These are phyloP conservation scores for Pogona vitticeps DNA, from an alignment of 2,113 vertebrate species.

Conservation along the genomic window DNA sequence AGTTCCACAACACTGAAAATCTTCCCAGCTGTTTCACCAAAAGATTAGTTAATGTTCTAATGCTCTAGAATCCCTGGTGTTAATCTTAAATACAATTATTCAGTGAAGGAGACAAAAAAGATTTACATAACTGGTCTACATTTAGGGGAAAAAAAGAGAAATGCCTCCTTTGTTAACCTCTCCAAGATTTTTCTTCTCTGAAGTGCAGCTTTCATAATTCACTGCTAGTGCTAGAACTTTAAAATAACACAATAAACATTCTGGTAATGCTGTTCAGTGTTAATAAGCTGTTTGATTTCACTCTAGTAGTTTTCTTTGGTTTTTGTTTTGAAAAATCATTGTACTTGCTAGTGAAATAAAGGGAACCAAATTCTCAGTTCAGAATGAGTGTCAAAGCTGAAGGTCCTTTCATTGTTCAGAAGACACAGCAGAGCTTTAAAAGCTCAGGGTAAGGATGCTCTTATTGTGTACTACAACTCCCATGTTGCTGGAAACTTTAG, in stretches of 20 bases:
- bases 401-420: not conserved
- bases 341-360: not conserved
- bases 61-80: not conserved
- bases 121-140: not conserved
- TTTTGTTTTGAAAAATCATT: not conserved
- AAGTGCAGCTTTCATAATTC: slow-evolving; percentile 3
- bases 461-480: too few species aligned
- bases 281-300: not conserved
- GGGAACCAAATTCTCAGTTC: slow-evolving; percentile 5
- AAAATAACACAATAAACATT: not conserved
- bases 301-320: rapidly evolving
- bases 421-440: too few species aligned
- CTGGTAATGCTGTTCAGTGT: not conserved
- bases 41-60: slow-evolving; percentile 1
- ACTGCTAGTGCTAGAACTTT: not conserved
- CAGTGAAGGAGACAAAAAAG: not conserved
- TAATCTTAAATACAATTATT: not conserved
- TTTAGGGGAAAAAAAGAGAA: not conserved
- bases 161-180: not conserved
- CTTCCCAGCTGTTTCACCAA: rapidly evolving
- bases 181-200: not conserved
- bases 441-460: too few species aligned
- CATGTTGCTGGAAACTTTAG: too few species aligned
- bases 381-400: not conserved
- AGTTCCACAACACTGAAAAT: not conserved